phyloP scores from a whole-genome alignment of 2,888 invertebrate genomes.

The Macrophya annulata region DNA sequence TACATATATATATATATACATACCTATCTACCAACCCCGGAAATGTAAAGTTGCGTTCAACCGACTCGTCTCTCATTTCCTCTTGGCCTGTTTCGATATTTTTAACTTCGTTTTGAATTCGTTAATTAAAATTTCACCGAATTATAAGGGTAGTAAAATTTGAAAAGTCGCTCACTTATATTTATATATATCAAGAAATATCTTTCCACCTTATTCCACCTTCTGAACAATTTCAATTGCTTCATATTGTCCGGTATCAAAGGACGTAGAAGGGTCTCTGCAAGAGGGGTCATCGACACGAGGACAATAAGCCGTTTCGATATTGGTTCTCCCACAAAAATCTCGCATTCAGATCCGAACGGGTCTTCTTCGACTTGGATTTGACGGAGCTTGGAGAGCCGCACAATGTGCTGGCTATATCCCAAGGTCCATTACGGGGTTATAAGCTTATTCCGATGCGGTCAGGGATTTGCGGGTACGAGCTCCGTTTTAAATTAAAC shows the following conservation, averaged over 20 bases:
- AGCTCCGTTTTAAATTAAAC: conserved; percentile 46
- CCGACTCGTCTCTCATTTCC: conserved; percentile 18
- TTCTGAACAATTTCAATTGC: conserved; percentile 52
- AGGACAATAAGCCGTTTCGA: conserved; percentile 43
- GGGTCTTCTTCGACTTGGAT: conserved; percentile 40
- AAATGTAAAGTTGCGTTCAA: conserved; percentile 27
- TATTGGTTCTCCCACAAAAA: conserved; percentile 37
- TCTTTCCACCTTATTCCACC: conserved; percentile 9
- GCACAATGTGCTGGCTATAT: conserved; percentile 36
- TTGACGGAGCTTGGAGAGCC: background rate
- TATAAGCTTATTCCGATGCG: conserved; percentile 48
- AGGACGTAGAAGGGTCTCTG: conserved; percentile 7
- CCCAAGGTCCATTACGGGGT: conserved; percentile 41
- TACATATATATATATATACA: too few relatives aligned
- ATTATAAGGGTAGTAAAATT: background rate
- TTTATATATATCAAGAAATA: background rate
- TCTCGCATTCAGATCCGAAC: conserved; percentile 25
- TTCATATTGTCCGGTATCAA: conserved; percentile 45
- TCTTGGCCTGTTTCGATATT: background rate
- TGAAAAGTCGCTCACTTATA: background rate
- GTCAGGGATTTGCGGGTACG: conserved; percentile 31
- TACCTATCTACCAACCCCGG: background rate
- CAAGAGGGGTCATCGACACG: background rate
- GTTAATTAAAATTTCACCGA: conserved; percentile 24
- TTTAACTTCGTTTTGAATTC: background rate